These are phyloP conservation scores for Cyclargus thomasi DNA, from an alignment of 1,140 invertebrate genomes.

Conservation along the genomic window DNA sequence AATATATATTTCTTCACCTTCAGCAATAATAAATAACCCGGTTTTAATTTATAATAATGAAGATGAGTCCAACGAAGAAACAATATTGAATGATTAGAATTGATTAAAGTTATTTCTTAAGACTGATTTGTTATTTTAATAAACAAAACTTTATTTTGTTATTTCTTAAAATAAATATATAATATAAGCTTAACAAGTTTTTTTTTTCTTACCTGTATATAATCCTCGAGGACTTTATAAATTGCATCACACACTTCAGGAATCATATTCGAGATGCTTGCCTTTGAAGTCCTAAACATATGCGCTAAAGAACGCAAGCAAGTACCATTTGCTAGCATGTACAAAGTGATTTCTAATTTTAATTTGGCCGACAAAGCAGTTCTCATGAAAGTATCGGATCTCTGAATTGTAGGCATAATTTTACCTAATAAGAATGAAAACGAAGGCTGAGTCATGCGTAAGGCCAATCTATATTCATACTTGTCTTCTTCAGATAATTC, in stretches of 20 bases:
- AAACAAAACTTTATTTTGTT: too few relatives aligned
- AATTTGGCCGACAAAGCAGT: background rate
- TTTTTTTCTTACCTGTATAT: constrained; percentile 4
- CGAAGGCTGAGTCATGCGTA: too few relatives aligned
- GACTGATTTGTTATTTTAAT: too few relatives aligned
- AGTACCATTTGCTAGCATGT: background rate
- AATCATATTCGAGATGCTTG: background rate
- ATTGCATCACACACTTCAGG: constrained; percentile 3
- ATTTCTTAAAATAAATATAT: background rate
- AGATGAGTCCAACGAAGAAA: too few relatives aligned
- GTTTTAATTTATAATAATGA: too few relatives aligned
- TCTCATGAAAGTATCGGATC: background rate
- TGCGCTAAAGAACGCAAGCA: background rate
- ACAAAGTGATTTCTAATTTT: background rate
- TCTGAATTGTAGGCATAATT: too few relatives aligned
- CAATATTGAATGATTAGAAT: too few relatives aligned
- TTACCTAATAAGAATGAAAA: too few relatives aligned
- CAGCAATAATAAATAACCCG: background rate
- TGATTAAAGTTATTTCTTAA: too few relatives aligned
- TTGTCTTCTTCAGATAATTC: too few relatives aligned
- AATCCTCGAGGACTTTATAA: background rate
- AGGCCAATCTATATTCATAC: too few relatives aligned
- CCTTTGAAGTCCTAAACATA: background rate
- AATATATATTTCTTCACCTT: background rate
- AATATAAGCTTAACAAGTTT: background rate